Evolutionary conservation across 2,888 invertebrate genomes (phyloP), one percentile per base, ranked within the genome.

Genomic region (Drosophila mulleri): DNA sequence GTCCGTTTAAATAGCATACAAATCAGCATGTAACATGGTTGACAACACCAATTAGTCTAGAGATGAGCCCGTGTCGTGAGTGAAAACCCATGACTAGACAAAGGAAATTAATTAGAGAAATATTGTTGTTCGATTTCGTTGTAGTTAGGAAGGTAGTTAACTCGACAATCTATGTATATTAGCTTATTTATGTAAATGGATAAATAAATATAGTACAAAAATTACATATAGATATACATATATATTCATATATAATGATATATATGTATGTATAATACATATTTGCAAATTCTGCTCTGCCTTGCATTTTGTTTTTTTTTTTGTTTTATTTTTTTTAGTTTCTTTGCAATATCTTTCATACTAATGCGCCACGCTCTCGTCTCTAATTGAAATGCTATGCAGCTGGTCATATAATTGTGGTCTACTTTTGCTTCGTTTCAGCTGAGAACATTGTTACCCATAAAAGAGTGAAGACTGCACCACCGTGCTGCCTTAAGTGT

Each of bases 1-100:
- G 78, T 74, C 78, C 74, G 60, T 66, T 69, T 77, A 73, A 76
- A 73, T 65, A 39, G 58, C 54, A 73, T 58, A 73, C 56, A 73
- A 78, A 78, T 73, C 62, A 26, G 52, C 56, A 23, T 54, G 52
- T 32, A 48, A 48, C 48, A 60, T 42, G 60, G 60, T 20, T 59
- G 45, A n/a, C 54, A 41, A 32, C 39, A 16, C 23, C 35, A 65
- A 66, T 67, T 42, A 39, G n/a, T 29, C 39, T 66, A 57, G 42
- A n/a, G 37, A n/a, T 41, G 45, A 48, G 26, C 42, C 5, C 23
- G 48, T 35, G 42, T 32, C 23, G 42, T 45, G 41, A 26, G 39
- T 11, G 35, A 52, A 35, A n/a, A 18, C 11, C 18, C 39, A 29
- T 26, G 54, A 39, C 39, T 39, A 26, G 14, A 52, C 18, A 20